These are phyloP conservation scores for Drosophila prosaltans DNA, from an alignment of 1,140 invertebrate species.

Conservation along the genomic window DNA sequence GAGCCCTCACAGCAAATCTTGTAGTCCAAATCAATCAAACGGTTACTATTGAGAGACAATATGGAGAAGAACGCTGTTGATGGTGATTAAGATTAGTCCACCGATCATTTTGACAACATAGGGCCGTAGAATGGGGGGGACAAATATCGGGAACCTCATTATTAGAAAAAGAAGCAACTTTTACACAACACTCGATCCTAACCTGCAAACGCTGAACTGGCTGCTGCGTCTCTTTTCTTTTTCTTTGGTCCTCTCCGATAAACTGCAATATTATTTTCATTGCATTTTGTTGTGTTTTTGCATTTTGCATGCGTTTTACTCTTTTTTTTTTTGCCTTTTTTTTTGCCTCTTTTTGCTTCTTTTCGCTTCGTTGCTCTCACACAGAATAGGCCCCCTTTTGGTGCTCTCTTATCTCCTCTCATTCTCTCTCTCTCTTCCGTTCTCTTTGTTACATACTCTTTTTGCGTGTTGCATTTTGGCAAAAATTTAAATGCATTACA, in stretches of 20 bases:
- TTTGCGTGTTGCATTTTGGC: slow-evolving; percentile 52
- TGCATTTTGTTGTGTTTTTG: slow-evolving; percentile 48
- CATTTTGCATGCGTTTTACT: slow-evolving; percentile 19
- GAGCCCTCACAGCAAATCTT: no score
- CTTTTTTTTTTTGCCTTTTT: neutral
- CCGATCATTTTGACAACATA: neutral
- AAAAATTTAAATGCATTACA: slow-evolving; percentile 66
- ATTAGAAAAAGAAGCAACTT: slow-evolving; percentile 39
- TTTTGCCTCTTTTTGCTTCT: neutral
- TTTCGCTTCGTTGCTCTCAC: slow-evolving; percentile 2
- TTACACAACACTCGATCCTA: slow-evolving; percentile 79
- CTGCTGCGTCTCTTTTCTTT: slow-evolving; percentile 29
- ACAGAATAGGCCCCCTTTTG: slow-evolving; percentile 11
- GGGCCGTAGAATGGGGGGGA: neutral
- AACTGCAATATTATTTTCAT: slow-evolving; percentile 52
- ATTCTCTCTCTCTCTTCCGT: slow-evolving; percentile 21
- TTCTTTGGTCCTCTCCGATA: slow-evolving; percentile 27
- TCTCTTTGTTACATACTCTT: slow-evolving; percentile 42
- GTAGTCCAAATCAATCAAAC: no score
- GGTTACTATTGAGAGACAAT: neutral
- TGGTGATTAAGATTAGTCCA: neutral
- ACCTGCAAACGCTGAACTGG: slow-evolving; percentile 66
- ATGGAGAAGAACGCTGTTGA: neutral
- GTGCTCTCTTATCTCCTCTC: slow-evolving; percentile 26
- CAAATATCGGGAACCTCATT: neutral